Conservation (phyloP, 2,797 vertebrate species). For the Erpetoichthys calabaricus region DNA sequence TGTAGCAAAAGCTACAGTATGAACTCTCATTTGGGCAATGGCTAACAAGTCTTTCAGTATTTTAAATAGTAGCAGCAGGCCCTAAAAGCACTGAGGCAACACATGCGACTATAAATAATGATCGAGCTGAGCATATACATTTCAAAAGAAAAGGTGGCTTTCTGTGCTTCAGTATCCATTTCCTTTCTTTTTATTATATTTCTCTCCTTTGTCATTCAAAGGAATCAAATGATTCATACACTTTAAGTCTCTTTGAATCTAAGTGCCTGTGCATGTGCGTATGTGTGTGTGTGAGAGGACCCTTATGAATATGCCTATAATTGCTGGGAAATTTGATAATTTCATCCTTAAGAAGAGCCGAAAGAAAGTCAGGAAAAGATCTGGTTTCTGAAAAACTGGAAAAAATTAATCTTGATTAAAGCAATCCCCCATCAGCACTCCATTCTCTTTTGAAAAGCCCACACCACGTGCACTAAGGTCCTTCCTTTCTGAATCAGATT, state of each 20-base stretch:
- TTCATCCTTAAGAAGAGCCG: conserved; percentile 45
- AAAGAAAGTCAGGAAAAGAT: conserved; percentile 50
- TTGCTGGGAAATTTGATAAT: conserved; percentile 70
- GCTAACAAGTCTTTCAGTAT: no score
- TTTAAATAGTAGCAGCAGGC: no score
- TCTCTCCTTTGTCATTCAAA: conserved; percentile 23
- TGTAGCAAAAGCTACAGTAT: no score
- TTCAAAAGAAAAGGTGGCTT: conserved; percentile 23
- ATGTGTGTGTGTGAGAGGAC: conserved; percentile 10
- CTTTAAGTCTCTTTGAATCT: conserved; percentile 3
- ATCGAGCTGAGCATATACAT: conserved; percentile 27
- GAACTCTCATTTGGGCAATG: no score
- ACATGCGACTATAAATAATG: no score
- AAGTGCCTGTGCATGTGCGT: background rate
- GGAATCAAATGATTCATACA: conserved; percentile 6
- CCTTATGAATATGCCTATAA: conserved; percentile 29
- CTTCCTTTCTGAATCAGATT: no score
- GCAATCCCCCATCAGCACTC: conserved; percentile 32
- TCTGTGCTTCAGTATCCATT: conserved; percentile 23
- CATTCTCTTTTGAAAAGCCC: no score
- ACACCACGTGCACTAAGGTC: no score
- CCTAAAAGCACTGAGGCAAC: no score
- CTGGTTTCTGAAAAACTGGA: conserved; percentile 49
- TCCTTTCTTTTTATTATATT: conserved; percentile 19
- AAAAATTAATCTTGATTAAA: conserved; percentile 65